These are phyloP conservation scores for Scopus umbretta DNA, from an alignment of 2,113 vertebrate species.

Conservation along the genomic window DNA sequence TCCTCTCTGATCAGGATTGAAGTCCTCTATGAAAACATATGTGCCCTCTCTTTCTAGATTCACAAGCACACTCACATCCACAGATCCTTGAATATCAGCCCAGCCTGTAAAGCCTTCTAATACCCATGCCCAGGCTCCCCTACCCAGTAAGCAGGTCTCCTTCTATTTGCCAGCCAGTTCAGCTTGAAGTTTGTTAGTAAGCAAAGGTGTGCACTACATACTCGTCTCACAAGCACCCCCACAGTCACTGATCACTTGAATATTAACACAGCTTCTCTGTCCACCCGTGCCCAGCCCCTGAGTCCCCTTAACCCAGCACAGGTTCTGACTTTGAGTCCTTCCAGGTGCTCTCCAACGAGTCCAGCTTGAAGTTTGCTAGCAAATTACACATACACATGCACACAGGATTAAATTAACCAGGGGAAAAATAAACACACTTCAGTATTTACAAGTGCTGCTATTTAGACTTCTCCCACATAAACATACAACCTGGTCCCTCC, in stretches of 20 bases:
- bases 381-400: fast-evolving
- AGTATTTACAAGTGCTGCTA: neutral
- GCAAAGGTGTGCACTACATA: neutral
- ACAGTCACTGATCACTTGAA: neutral
- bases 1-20: neutral
- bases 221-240: neutral
- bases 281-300: neutral
- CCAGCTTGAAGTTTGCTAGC: neutral
- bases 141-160: neutral
- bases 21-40: neutral
- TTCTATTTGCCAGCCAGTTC: neutral
- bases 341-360: neutral
- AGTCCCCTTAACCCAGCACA: neutral
- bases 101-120: neutral
- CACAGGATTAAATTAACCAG: neutral
- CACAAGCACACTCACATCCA: neutral
- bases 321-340: neutral
- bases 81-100: neutral
- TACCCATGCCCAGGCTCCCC: neutral
- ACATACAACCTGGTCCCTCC: neutral
- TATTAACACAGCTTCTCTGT: neutral
- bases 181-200: neutral
- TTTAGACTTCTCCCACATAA: neutral
- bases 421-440: neutral
- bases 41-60: neutral